Conservation (phyloP, 2,113 vertebrate genomes). For the Mormyrus lacerda region DNA sequence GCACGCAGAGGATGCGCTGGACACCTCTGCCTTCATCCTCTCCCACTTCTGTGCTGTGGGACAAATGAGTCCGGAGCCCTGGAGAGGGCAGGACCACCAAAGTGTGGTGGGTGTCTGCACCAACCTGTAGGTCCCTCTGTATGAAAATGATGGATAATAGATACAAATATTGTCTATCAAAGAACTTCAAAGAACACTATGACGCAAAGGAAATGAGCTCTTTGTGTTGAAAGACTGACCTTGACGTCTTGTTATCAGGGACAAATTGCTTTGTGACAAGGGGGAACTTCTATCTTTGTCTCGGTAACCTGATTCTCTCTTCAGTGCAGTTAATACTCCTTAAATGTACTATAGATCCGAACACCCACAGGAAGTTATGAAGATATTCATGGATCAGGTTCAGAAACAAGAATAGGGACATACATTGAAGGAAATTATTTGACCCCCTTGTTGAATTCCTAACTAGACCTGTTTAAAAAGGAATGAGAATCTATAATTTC, state of each 20-base stretch:
- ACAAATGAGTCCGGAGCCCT: neutral
- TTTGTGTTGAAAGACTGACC: neutral
- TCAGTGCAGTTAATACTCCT: neutral
- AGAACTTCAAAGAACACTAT: neutral
- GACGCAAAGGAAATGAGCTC: neutral
- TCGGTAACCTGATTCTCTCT: neutral
- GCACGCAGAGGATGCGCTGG: neutral
- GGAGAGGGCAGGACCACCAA: neutral
- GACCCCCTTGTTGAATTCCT: no score
- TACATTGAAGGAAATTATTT: no score
- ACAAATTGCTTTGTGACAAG: neutral
- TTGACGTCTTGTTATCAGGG: neutral
- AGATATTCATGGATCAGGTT: neutral
- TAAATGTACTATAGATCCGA: neutral
- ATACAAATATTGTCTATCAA: neutral
- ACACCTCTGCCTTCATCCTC: neutral
- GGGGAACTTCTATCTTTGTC: neutral
- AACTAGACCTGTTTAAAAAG: no score
- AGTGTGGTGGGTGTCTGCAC: neutral
- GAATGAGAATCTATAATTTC: no score
- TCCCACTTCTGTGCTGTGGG: neutral
- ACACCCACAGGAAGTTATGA: neutral
- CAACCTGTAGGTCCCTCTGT: neutral
- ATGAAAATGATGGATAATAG: neutral
- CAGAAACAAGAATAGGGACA: neutral